Conservation (phyloP, 2,888 invertebrate species). For the Patella ulyssiponensis region DNA sequence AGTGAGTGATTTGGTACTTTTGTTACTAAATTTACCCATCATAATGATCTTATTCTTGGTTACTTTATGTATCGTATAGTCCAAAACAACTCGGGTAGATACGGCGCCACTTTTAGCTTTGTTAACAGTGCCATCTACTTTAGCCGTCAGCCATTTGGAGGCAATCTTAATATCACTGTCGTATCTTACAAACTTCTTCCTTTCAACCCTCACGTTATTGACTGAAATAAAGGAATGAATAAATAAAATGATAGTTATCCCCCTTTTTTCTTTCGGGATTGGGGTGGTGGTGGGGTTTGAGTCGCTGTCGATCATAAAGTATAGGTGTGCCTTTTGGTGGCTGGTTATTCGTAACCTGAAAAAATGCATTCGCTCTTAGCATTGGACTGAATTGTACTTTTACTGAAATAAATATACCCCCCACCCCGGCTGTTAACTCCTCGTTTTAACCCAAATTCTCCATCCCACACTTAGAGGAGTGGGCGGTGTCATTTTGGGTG, state of each 20-base stretch:
- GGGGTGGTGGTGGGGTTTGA: not conserved
- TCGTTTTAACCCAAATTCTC: conserved; percentile 11
- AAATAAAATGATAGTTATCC: not conserved
- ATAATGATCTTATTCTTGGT: conserved; percentile 45
- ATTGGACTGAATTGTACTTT: too few species aligned
- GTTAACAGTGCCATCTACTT: conserved; percentile 20
- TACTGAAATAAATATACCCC: too few species aligned
- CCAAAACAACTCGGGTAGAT: conserved; percentile 31
- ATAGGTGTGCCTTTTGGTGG: too few species aligned
- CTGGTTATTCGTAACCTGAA: conserved; percentile 2
- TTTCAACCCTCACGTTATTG: conserved; percentile 20
- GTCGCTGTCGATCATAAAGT: not conserved
- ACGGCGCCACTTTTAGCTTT: conserved; percentile 13
- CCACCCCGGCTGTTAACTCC: too few species aligned
- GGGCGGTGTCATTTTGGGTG: too few species aligned
- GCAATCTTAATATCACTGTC: conserved; percentile 27
- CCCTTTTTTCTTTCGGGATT: not conserved
- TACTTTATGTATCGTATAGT: conserved; percentile 46
- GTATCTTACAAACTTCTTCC: conserved; percentile 23
- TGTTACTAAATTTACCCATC: conserved; percentile 43
- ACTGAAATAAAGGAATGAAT: not conserved
- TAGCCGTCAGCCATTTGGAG: conserved; percentile 24
- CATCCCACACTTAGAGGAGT: not conserved
- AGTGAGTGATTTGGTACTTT: conserved; percentile 35
- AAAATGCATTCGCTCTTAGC: not conserved